A percentile compares a stretch with the other conserved stretches of the same genome.
phyloP scores from a whole-genome alignment of 2,888 invertebrate species.

The Cephus sareptanus region DNA sequence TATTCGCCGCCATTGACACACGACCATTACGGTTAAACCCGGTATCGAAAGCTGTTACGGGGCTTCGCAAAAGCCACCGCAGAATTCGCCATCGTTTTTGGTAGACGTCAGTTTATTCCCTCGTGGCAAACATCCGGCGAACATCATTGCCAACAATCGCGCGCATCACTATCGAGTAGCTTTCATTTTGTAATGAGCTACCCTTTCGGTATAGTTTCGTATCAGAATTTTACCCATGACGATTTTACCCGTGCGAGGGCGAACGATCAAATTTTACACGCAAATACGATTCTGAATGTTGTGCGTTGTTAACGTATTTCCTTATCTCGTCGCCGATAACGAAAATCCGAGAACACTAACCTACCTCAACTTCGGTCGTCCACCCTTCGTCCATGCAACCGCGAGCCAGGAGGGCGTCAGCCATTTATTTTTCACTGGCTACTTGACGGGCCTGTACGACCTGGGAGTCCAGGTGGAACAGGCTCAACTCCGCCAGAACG shows the following conservation, averaged over 20 bases:
- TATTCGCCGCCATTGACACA: not conserved
- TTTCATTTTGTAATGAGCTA: not conserved
- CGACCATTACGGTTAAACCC: not conserved
- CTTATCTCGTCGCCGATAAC: too few species aligned
- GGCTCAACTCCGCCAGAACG: too few species aligned
- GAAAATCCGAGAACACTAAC: too few species aligned
- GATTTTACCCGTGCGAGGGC: not conserved
- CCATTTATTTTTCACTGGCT: too few species aligned
- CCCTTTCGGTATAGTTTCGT: not conserved
- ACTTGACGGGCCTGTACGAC: too few species aligned
- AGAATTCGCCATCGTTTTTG: not conserved
- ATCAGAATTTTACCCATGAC: not conserved
- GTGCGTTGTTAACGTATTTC: too few species aligned
- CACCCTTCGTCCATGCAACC: too few species aligned
- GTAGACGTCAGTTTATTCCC: not conserved
- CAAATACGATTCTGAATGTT: not conserved
- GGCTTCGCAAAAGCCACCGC: not conserved
- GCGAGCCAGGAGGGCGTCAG: too few species aligned
- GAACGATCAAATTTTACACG: not conserved
- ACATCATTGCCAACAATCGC: not conserved
- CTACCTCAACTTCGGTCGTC: too few species aligned
- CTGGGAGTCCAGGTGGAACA: too few species aligned
- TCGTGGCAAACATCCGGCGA: not conserved
- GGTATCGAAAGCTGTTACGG: not conserved
- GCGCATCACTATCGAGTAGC: not conserved